phyloP scores from a whole-genome alignment of 1,140 invertebrate species.

The Anoplophora glabripennis region DNA sequence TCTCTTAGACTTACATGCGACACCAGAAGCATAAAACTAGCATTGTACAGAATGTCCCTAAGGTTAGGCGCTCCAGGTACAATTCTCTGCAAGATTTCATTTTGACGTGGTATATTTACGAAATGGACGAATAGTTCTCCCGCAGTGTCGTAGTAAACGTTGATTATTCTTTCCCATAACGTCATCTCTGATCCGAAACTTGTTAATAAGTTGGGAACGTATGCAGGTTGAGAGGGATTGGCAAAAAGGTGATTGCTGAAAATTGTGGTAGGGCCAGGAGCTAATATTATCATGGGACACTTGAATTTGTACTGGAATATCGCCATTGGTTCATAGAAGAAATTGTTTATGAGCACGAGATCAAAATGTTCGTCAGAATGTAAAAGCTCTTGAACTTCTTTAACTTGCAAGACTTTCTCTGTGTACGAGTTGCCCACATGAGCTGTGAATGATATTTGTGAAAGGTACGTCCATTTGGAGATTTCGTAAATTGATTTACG shows the following conservation, averaged over 20 bases:
- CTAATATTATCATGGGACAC: conserved; percentile 47
- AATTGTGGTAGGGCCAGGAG: conserved; percentile 36
- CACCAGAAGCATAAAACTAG: conserved; percentile 42
- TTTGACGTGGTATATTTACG: conserved; percentile 17
- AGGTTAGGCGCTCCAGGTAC: conserved; percentile 26
- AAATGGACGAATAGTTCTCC: neutral
- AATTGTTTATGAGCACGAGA: conserved; percentile 49
- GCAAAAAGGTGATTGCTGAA: conserved; percentile 36
- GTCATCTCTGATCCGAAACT: conserved; percentile 25
- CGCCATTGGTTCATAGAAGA: conserved; percentile 50
- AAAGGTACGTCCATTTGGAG: neutral
- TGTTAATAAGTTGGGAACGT: conserved; percentile 23
- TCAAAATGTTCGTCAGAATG: conserved; percentile 49
- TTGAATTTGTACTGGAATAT: conserved; percentile 48
- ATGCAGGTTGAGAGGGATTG: conserved; percentile 45
- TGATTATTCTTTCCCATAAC: conserved; percentile 27
- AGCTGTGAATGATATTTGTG: neutral
- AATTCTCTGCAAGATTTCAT: conserved; percentile 21
- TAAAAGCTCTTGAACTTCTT: conserved; percentile 28
- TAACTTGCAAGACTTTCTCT: conserved; percentile 5
- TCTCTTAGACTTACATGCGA: conserved; percentile 36
- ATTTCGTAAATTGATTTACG: no score
- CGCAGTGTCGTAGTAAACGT: conserved; percentile 14
- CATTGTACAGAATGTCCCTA: conserved; percentile 22
- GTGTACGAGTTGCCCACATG: neutral